Evolutionary conservation across 2,113 vertebrate genomes (phyloP).

Genomic region (Gymnorhina tibicen): DNA sequence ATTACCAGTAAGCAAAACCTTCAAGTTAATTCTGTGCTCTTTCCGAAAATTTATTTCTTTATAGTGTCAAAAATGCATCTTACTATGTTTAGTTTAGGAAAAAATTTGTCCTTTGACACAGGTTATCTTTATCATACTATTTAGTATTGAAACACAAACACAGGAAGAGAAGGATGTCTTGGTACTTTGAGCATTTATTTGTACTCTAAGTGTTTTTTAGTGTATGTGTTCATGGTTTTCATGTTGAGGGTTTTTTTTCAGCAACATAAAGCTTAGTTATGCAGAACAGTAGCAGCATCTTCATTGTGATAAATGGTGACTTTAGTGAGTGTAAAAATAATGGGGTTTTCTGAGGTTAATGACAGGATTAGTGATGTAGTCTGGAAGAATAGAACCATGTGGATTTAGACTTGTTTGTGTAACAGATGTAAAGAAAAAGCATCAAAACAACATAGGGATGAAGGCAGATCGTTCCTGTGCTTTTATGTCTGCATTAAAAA

Average conservation of each 20-base stretch:
- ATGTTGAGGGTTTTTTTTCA: not conserved
- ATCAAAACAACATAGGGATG: not conserved
- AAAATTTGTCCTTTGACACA: not conserved
- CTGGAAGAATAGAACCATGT: not conserved
- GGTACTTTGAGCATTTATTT: not conserved
- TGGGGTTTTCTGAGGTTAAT: conserved; percentile 20
- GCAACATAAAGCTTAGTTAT: not conserved
- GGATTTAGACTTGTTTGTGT: conserved; percentile 5
- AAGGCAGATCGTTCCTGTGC: not conserved
- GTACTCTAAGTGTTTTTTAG: not conserved
- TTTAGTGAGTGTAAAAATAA: not conserved
- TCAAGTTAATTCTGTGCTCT: not conserved
- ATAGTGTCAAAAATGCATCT: not conserved
- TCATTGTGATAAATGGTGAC: not conserved
- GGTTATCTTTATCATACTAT: not conserved
- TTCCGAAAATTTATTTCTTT: not conserved
- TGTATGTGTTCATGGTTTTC: not conserved
- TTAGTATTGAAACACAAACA: not conserved
- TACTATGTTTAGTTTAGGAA: not conserved
- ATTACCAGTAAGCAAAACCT: not conserved
- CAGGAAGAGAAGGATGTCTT: not conserved
- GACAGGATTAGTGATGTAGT: conserved; percentile 33
- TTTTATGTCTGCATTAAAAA: not conserved
- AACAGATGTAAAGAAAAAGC: not conserved
- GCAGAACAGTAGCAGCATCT: not conserved